Conservation (phyloP, 2,113 vertebrate species). For the Choloepus hoffmanni region DNA sequence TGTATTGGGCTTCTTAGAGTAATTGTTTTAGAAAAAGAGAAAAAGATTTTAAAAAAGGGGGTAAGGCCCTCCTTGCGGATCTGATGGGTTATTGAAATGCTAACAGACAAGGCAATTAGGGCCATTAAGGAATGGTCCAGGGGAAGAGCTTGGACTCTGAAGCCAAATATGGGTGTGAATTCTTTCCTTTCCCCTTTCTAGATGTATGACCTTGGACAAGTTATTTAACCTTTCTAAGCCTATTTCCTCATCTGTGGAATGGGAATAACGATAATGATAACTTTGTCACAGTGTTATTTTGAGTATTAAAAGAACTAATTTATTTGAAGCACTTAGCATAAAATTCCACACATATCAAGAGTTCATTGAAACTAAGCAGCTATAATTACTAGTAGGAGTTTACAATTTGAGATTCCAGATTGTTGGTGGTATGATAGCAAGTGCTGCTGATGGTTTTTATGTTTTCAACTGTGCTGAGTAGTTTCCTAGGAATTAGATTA, state of each 20-base stretch:
- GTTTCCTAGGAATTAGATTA: conserved; percentile 55
- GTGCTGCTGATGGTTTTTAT: background rate
- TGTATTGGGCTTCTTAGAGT: no score
- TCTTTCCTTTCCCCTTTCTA: background rate
- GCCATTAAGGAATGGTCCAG: no score
- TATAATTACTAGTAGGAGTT: background rate
- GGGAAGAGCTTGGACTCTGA: background rate
- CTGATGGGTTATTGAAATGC: no score
- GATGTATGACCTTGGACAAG: background rate
- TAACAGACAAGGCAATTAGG: no score
- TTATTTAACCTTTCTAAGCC: background rate
- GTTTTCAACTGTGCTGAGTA: conserved; percentile 4
- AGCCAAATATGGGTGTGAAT: background rate
- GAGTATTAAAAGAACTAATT: conserved; percentile 17
- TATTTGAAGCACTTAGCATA: background rate
- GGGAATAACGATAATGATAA: conserved; percentile 7
- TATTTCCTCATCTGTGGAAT: background rate
- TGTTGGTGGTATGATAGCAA: background rate
- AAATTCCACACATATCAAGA: background rate
- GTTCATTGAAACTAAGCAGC: background rate
- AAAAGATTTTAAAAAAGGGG: background rate
- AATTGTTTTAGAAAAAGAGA: no score
- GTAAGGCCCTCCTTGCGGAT: no score
- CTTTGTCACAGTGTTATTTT: conserved; percentile 18
- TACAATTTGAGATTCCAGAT: background rate